Conservation (phyloP, 2,113 vertebrate species). For the Toxostoma redivivum region DNA sequence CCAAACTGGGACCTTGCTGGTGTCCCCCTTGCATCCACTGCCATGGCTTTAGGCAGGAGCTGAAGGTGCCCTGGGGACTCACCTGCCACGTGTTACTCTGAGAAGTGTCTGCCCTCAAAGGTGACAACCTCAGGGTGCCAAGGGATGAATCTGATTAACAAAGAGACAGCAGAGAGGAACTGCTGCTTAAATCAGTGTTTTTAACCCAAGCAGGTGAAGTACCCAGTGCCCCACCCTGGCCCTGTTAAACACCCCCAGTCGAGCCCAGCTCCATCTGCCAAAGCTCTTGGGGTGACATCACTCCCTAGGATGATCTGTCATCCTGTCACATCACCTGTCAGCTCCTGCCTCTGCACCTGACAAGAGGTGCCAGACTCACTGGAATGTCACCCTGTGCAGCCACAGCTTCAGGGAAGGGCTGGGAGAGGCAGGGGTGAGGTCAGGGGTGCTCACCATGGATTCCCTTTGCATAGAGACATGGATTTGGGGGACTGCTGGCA, state of each 20-base stretch:
- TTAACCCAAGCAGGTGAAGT: too few relatives aligned
- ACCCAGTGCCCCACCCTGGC: neutral
- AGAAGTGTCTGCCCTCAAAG: neutral
- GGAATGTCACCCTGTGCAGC: neutral
- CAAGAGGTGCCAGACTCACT: rapidly evolving
- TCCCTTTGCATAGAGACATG: too few relatives aligned
- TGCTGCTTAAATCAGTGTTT: neutral
- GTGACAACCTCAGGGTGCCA: neutral
- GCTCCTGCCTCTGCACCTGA: neutral
- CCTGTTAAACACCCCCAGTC: neutral
- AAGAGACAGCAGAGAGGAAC: neutral
- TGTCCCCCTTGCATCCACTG: neutral
- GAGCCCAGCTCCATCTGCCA: rapidly evolving
- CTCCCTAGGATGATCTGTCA: neutral
- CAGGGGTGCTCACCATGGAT: neutral
- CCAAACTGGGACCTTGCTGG: rapidly evolving
- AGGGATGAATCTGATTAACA: neutral
- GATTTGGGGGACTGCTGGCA: rapidly evolving
- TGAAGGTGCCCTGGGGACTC: neutral
- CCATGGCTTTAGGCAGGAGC: neutral
- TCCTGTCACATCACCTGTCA: rapidly evolving
- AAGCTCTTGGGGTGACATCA: neutral
- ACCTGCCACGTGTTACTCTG: neutral
- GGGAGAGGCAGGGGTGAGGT: neutral
- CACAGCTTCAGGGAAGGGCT: neutral